A percentile compares a stretch with the other conserved stretches of the same genome.
Evolutionary conservation across 2,113 vertebrate species (phyloP).

Genomic region (Todiramphus chloris): DNA sequence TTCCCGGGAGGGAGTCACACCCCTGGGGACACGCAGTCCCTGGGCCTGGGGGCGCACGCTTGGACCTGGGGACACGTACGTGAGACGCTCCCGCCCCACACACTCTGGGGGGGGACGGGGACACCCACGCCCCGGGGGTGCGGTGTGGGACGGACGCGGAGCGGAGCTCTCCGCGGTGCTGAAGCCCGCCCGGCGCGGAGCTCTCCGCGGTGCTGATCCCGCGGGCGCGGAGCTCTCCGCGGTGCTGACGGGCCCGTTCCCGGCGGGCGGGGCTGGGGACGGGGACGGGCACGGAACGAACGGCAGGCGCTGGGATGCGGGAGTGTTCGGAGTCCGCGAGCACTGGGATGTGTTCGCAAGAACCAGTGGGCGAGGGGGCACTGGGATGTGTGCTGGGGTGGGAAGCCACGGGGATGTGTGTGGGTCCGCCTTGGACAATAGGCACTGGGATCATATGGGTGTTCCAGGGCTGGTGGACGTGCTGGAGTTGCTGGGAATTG

Average conservation of each 20-base stretch:
- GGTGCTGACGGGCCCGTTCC: slow-evolving; percentile 30
- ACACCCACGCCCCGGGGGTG: fast-evolving
- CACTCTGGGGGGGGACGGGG: neutral
- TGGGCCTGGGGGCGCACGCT: fast-evolving
- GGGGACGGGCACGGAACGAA: too few species aligned
- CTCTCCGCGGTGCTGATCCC: slow-evolving; percentile 45
- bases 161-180: slow-evolving; percentile 46
- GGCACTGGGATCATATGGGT: fast-evolving
- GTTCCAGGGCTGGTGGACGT: neutral
- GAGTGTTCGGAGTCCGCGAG: fast-evolving
- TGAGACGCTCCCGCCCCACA: neutral
- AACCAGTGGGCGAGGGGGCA: neutral
- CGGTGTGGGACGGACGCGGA: neutral
- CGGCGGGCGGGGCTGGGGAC: neutral
- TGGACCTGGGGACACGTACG: fast-evolving
- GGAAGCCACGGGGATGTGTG: neutral
- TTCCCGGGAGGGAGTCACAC: fast-evolving
- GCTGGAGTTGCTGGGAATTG: neutral
- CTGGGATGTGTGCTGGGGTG: fast-evolving
- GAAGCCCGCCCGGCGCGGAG: neutral
- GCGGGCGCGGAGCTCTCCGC: slow-evolving; percentile 32
- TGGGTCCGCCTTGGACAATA: fast-evolving
- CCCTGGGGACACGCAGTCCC: neutral
- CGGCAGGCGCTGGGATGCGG: fast-evolving
- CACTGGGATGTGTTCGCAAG: fast-evolving